Conservation (phyloP, 2,113 vertebrate genomes). For the Parus major region DNA sequence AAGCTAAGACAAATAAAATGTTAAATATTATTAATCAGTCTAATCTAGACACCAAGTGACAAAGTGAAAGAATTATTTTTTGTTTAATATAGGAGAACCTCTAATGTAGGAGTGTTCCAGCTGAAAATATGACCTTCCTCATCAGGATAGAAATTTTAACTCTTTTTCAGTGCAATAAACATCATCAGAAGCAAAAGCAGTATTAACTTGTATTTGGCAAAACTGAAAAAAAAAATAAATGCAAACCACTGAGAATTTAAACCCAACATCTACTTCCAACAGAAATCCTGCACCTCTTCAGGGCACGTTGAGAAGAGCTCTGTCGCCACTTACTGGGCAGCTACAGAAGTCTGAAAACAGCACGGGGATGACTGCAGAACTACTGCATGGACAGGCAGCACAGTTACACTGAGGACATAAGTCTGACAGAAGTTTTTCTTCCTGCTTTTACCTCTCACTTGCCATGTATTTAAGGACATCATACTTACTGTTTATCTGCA, state of each 20-base stretch:
- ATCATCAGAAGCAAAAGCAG: accelerated
- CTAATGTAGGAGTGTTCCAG: neutral
- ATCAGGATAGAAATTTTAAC: neutral
- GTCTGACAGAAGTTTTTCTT: neutral
- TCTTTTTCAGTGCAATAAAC: neutral
- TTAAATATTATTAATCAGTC: neutral
- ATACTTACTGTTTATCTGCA: neutral
- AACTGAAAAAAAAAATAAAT: neutral
- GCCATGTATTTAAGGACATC: neutral
- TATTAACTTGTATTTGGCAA: neutral
- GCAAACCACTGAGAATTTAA: neutral
- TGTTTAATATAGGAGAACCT: neutral
- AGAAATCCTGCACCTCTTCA: neutral
- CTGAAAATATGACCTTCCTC: neutral
- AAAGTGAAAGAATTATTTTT: neutral
- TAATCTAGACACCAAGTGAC: neutral
- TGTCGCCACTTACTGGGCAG: constrained; percentile 42
- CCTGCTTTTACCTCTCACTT: neutral
- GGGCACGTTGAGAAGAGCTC: neutral
- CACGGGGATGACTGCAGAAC: accelerated
- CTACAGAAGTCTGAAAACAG: neutral
- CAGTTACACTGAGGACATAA: neutral
- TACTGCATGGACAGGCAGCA: accelerated
- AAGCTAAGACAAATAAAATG: neutral
- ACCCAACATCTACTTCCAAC: accelerated